phyloP scores from a whole-genome alignment of 2,113 vertebrate species.

The Cariama cristata region DNA sequence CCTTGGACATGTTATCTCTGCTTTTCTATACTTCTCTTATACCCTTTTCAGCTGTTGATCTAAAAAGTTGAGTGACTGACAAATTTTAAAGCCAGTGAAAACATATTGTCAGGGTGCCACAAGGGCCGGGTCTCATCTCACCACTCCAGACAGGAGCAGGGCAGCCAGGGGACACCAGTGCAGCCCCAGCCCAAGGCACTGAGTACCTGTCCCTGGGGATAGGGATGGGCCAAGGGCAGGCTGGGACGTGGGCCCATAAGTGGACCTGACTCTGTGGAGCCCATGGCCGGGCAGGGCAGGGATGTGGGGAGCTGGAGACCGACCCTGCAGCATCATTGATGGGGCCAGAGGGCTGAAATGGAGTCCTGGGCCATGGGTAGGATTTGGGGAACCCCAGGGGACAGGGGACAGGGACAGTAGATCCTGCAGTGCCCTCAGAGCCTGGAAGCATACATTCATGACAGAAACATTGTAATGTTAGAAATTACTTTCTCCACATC shows the following conservation, averaged over 20 bases:
- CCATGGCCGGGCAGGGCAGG: accelerated
- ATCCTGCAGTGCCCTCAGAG: not conserved
- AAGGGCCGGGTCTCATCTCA: accelerated
- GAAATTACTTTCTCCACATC: not conserved
- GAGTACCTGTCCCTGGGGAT: not conserved
- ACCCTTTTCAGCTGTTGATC: not conserved
- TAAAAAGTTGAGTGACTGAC: not conserved
- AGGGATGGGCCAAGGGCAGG: accelerated
- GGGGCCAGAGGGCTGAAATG: not conserved
- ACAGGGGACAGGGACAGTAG: not conserved
- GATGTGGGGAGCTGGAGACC: not conserved
- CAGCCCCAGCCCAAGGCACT: accelerated
- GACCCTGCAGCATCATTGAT: not conserved
- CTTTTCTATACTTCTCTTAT: not conserved
- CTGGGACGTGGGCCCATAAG: accelerated
- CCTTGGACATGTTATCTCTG: not conserved
- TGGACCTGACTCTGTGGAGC: accelerated
- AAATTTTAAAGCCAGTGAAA: not conserved
- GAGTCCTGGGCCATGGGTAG: accelerated
- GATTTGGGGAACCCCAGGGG: not conserved
- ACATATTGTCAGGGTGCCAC: not conserved
- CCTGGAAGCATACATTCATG: not conserved
- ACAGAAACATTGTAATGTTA: not conserved
- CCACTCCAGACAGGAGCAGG: not conserved
- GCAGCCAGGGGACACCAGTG: accelerated